phyloP scores from a whole-genome alignment of 2,113 vertebrate species.

The Philantomba maxwellii region DNA sequence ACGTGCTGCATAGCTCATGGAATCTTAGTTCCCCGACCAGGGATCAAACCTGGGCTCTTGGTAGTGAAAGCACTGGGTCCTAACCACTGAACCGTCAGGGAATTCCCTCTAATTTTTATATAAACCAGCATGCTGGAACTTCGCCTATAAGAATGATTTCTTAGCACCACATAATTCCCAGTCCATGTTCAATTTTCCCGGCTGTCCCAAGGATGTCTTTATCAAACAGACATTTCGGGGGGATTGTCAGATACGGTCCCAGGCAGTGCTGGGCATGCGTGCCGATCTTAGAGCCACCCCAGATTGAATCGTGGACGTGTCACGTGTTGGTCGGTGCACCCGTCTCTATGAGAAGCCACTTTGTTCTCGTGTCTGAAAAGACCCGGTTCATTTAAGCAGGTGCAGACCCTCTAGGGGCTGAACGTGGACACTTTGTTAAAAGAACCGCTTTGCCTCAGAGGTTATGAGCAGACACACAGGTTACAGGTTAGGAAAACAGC shows the following conservation, averaged over 20 bases:
- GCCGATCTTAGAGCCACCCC: not conserved
- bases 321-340: not conserved
- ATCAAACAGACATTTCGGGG: not conserved
- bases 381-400: not conserved
- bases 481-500: not conserved
- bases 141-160: not conserved
- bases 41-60: not conserved
- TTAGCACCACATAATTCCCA: not conserved
- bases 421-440: not conserved
- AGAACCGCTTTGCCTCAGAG: not conserved
- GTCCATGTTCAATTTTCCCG: not conserved
- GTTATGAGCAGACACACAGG: not conserved
- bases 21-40: not conserved
- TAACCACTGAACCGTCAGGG: not conserved
- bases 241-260: not conserved
- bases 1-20: not conserved
- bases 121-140: not conserved
- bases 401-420: not conserved
- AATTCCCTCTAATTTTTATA: not conserved
- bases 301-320: not conserved
- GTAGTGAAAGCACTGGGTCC: not conserved
- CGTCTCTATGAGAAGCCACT: not conserved
- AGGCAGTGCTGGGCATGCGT: accelerated
- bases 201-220: not conserved
- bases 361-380: not conserved